Conservation (phyloP, 2,888 invertebrate genomes). For the Trypoxylon attenuatum region DNA sequence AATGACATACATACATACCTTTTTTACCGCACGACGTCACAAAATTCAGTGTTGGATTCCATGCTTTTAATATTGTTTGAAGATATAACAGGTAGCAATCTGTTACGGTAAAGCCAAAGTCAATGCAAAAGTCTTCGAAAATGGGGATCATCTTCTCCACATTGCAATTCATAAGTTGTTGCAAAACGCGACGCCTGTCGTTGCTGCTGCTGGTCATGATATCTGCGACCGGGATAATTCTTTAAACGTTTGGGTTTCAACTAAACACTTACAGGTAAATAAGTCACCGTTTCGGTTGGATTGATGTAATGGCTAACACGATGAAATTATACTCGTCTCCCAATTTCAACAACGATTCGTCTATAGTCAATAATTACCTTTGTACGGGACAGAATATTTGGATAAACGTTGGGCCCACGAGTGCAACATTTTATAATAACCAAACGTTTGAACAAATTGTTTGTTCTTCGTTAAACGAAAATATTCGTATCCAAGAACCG, state of each 20-base stretch:
- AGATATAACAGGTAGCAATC: slow-evolving; percentile 72
- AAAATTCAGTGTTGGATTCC: slow-evolving; percentile 71
- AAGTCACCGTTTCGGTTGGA: no score
- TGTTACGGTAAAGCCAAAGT: slow-evolving; percentile 72
- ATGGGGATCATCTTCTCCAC: slow-evolving; percentile 59
- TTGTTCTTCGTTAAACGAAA: slow-evolving; percentile 52
- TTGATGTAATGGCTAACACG: no score
- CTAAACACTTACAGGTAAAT: not conserved
- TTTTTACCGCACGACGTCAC: slow-evolving; percentile 31
- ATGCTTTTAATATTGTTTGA: slow-evolving; percentile 69
- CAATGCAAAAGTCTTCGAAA: slow-evolving; percentile 74
- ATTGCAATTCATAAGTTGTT: slow-evolving; percentile 58
- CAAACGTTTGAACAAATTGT: slow-evolving; percentile 42
- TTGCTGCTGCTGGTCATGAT: slow-evolving; percentile 59
- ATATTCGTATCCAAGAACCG: slow-evolving; percentile 64
- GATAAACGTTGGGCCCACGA: slow-evolving; percentile 66
- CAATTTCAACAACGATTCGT: no score
- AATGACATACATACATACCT: slow-evolving; percentile 38
- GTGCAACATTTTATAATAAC: slow-evolving; percentile 57
- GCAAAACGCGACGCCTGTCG: slow-evolving; percentile 60
- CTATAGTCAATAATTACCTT: no score
- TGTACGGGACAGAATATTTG: slow-evolving; percentile 65
- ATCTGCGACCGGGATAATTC: slow-evolving; percentile 54
- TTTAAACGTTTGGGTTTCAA: no score
- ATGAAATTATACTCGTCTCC: no score